Evolutionary conservation across 1,140 invertebrate genomes (phyloP).

Genomic region (Amyelois transitella): DNA sequence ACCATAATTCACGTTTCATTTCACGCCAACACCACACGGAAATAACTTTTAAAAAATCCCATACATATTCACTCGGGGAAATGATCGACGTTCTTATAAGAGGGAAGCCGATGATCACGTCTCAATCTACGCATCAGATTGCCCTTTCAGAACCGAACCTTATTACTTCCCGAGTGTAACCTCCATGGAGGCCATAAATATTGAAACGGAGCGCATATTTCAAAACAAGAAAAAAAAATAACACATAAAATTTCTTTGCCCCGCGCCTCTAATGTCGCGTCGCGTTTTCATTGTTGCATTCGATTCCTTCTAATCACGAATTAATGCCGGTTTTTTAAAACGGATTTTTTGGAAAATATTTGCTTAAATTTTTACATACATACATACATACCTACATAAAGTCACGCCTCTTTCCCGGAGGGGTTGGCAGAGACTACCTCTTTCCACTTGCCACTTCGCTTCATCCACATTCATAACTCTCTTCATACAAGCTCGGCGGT

Average conservation of each 20-base stretch:
- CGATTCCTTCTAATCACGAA: too few relatives aligned
- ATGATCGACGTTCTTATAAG: slow-evolving; percentile 3
- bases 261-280: slow-evolving; percentile 52
- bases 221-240: slow-evolving; percentile 71
- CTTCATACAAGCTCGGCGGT: too few relatives aligned
- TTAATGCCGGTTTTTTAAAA: too few relatives aligned
- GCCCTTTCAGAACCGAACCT: slow-evolving; percentile 68
- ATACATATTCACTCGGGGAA: not conserved
- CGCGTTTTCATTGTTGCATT: slow-evolving; percentile 37
- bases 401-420: too few relatives aligned
- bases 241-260: slow-evolving; percentile 70
- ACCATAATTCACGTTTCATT: not conserved
- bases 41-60: not conserved
- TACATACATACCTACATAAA: too few relatives aligned
- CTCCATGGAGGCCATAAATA: slow-evolving; percentile 71
- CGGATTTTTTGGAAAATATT: too few relatives aligned
- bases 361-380: too few relatives aligned
- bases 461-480: too few relatives aligned
- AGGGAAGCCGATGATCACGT: slow-evolving; percentile 35
- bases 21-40: not conserved
- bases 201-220: slow-evolving; percentile 71
- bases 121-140: slow-evolving; percentile 69
- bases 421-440: too few relatives aligned
- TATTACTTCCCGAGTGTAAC: slow-evolving; percentile 72
- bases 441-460: too few relatives aligned